phyloP scores from a whole-genome alignment of 2,888 invertebrate species.

The Argyra leucocephala region DNA sequence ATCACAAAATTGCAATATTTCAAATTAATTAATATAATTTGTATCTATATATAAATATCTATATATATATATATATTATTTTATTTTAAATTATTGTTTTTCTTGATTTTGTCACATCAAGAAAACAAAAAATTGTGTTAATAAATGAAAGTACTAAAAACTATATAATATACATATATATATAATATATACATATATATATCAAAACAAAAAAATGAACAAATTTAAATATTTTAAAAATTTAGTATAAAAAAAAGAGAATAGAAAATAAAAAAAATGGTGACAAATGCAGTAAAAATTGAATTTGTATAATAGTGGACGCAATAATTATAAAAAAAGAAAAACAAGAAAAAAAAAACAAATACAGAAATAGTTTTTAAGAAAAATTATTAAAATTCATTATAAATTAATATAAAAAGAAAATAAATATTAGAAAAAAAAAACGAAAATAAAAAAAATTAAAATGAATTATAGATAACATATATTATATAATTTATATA shows the following conservation, averaged over 20 bases:
- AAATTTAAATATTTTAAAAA: neutral
- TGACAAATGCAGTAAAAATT: neutral
- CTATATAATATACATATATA: too few relatives aligned
- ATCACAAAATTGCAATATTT: neutral
- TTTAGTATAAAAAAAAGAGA: neutral
- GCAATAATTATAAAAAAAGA: neutral
- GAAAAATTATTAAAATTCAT: neutral
- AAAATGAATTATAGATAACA: slow-evolving; percentile 6
- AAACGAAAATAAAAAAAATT: neutral
- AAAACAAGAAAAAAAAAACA: too few relatives aligned
- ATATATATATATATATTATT: neutral
- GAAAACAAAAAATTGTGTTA: neutral
- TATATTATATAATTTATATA: neutral
- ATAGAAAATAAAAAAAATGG: neutral
- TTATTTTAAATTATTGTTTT: neutral
- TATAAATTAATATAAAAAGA: neutral
- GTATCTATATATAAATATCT: neutral
- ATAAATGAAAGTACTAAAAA: neutral
- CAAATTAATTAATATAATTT: neutral
- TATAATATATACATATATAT: neutral
- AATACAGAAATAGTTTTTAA: neutral
- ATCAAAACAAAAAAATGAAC: too few relatives aligned
- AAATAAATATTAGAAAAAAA: neutral
- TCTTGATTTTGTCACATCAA: neutral
- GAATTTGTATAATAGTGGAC: neutral